A percentile compares a stretch with the other conserved stretches of the same genome.
Conservation (phyloP, 2,113 vertebrate genomes). For the Mormyrus iriodes region DNA sequence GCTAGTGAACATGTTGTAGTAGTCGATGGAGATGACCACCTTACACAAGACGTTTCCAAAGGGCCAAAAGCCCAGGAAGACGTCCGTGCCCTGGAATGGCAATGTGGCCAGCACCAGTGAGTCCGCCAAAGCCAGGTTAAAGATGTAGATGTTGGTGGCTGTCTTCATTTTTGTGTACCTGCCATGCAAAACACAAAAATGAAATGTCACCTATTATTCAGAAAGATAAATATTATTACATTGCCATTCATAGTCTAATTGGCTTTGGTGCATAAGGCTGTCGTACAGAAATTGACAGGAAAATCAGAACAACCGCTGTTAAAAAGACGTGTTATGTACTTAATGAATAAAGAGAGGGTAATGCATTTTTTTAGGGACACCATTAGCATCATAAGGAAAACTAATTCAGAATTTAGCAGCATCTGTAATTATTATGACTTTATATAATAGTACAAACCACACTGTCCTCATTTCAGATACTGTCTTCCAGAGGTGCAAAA, state of each 20-base stretch:
- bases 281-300: not conserved
- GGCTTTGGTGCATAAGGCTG: not conserved
- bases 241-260: not conserved
- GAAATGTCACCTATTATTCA: not conserved
- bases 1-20: conserved; percentile 98
- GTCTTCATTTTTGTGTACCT: conserved; percentile 98
- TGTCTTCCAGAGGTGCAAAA: not conserved
- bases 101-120: conserved; percentile 87
- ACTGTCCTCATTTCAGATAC: not conserved
- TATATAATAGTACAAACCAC: not conserved
- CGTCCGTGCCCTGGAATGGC: conserved; percentile 91
- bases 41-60: conserved; percentile 89
- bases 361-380: not conserved
- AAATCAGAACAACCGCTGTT: not conserved
- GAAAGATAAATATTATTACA: not conserved
- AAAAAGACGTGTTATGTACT: not conserved
- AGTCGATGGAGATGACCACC: conserved; percentile 84
- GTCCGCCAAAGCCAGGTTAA: conserved; percentile 86
- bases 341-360: not conserved
- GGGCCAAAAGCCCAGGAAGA: conserved; percentile 90
- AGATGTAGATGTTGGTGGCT: conserved; percentile 96
- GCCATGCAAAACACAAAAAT: not conserved
- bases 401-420: not conserved
- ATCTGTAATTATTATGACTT: not conserved
- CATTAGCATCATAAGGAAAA: not conserved